Base-by-base conservation (phyloP, 2,113 vertebrate species). In the Sula dactylatra region DNA sequence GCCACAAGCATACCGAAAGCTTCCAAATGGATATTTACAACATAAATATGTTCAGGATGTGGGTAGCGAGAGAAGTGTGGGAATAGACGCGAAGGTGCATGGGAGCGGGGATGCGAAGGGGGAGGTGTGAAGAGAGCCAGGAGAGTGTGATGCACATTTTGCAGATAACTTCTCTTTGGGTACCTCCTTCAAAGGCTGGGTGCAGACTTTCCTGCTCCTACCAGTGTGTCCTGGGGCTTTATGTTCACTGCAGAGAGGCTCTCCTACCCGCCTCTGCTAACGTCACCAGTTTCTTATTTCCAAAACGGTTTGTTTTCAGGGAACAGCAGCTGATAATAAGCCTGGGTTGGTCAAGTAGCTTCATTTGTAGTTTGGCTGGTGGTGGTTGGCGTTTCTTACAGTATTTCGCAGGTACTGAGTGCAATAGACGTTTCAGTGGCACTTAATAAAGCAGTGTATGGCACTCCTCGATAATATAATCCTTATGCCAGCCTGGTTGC, bases 51-150 rank as follows among this genome's bases (percentile, higher is more conserved):
- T 97, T 96, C 95, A 97, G 95, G 93, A 93, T 96, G 95, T 97
- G 93, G 96, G 97, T 95, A 97, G 95, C 74, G 90, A 97, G 96
- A 97, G 94, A 97, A 96, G 87, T 96, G 95, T 97, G 82, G 96
- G 94, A 96, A 95, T 96, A 95, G 96, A 95, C 96, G 93, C 26
- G 97, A 97, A 96, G 96, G 97, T 95, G 96, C 96, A 95, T 96
- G 95, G 94, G 94, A 97, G 96, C 95, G 96, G 95, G 97, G 96
- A 86, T 96, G 95, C 6, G 85, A 97, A 97, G 96, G 90, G 90
- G 96, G 97, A 94, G 97, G 97, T 97, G 97, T 97, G 97, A 97
- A 97, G 96, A 87, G 97, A 97, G 96, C 96, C 96, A 97, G 95
- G 91, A 96, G 95, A 96, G 97, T 97, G 94, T 97, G 96, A 97